A percentile compares a stretch with the other conserved stretches of the same genome.
Evolutionary conservation across 2,888 invertebrate genomes (phyloP).

Genomic region (Mechanitis messenoides): DNA sequence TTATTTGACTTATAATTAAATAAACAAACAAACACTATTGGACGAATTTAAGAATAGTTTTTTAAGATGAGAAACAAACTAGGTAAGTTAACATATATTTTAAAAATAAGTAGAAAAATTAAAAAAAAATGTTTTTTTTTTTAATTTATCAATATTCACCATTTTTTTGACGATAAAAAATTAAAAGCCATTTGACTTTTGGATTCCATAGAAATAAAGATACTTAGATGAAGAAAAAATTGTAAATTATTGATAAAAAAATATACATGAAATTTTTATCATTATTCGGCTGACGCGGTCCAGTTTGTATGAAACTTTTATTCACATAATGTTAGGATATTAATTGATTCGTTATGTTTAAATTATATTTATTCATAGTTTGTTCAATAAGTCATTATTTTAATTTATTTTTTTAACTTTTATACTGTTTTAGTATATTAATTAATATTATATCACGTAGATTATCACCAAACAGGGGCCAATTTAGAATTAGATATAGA

Average conservation of each 20-base stretch:
- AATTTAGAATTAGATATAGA: slow-evolving; percentile 57
- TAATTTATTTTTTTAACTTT: no score
- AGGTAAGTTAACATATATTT: no score
- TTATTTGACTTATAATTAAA: not conserved
- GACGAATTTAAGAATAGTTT: slow-evolving; percentile 21
- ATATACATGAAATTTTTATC: not conserved
- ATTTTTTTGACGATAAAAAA: not conserved
- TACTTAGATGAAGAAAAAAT: no score
- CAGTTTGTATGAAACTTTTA: slow-evolving; percentile 15
- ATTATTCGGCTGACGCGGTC: slow-evolving; percentile 23
- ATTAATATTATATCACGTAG: slow-evolving; percentile 16
- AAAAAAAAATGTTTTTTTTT: slow-evolving; percentile 1
- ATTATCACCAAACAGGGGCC: slow-evolving; percentile 58
- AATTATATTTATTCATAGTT: no score
- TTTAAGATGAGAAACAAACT: slow-evolving; percentile 8
- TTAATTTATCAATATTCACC: no score
- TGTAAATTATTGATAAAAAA: not conserved
- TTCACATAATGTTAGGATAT: not conserved
- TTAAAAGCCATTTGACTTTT: no score
- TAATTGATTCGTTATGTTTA: no score
- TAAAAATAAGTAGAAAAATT: not conserved
- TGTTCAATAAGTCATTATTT: no score
- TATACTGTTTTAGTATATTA: slow-evolving; percentile 1
- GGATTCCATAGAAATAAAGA: no score
- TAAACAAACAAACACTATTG: slow-evolving; percentile 14